Base-by-base conservation (phyloP, 2,797 vertebrate species). In the Anguilla megastoma region DNA sequence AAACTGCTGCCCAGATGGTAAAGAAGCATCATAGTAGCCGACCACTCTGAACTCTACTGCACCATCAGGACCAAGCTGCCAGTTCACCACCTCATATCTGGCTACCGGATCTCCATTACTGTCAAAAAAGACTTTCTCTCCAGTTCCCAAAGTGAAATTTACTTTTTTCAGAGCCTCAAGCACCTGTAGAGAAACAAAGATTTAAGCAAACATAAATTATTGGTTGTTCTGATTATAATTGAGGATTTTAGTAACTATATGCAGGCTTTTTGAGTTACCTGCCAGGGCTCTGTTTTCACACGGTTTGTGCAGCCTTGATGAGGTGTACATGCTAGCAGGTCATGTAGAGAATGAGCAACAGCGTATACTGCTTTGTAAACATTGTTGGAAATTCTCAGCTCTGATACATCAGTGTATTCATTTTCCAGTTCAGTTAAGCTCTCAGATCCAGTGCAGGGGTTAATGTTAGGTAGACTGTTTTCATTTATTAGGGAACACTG, bases 311-410 rank as follows among this genome's bases (percentile, higher is more conserved):
- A 82, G 41, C 79, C 45, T 82, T 50, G 41, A 14, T 82, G 41
- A 18, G 79, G 14, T 50, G 79, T 86, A 54, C 88, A 88, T 18
- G 33, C 63, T 27, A 88, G 56, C 48, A 88, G 33, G 79, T 74
- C 79, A 24, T 86, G 88, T 33, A 88, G 88, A 63, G 74, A 88
- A 63, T 88, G 85, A 21, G 88, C 88, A 36, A 88, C 56, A 16
- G 88, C 85, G 66, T 88, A 88, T 18, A 88, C 85, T 41, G 74
- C 85, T 86, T 88, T 88, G 58, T 88, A 88, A 27, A 86, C 88
- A 88, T 88, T 88, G 85, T 86, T 69, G 5, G 41, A 52, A 27
- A 82, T 66, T 54, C 88, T 82, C 54, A 88, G 56, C 24, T 82
- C 85, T 60, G 85, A 86, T 69, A 56, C 85, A 83, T 88, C 88